Evolutionary conservation across 2,113 vertebrate genomes (phyloP), one percentile per base, ranked within the genome.

Genomic region (Sakesphorus luctuosus): DNA sequence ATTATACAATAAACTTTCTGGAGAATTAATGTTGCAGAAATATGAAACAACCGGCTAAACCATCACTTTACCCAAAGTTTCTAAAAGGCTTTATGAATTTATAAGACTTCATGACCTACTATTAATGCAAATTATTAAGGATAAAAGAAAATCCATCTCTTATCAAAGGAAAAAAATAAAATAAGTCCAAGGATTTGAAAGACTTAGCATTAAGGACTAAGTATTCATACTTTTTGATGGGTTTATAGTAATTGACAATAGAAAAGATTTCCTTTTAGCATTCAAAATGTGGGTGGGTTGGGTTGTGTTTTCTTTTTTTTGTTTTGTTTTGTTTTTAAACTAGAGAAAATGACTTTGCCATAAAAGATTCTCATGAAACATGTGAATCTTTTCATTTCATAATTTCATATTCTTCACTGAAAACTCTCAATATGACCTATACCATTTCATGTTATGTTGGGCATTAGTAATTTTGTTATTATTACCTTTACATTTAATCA

Each of bases 41-140:
- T 95, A 95, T 87, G 90, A 96, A 97, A 91, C 61, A 50, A 40
- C 56, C 58, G 73, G 72, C 76, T 96, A 83, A 97, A 91, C n/a
- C 44, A 12, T 95, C 75, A 86, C 31, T 92, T 78, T 85, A 83
- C 88, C 82, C 95, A 97, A 94, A 91, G 87, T 93, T 97, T 97
- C 92, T 97, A 91, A 97, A 98, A 95, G 58, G 59, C 76, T 97
- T 97, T 91, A 96, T 96, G 94, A 94, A 97, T 97, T 96, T 95
- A 88, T 97, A 96, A 84, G 94, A 68, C 90, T 95, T 94, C 75
- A 89, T 90, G 84, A 94, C 96, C 89, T 95, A 92, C 92, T 97
- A 96, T 87, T 93, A 91, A 93, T 96, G 83, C 87, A 95, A 97
- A 97, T 96, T 96, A 74, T 58, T 36, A 80, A 85, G 71, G 86